These are phyloP conservation scores for Caenorhabditis briggsae DNA, from an alignment of 1,140 invertebrate species.

Conservation along the genomic window DNA sequence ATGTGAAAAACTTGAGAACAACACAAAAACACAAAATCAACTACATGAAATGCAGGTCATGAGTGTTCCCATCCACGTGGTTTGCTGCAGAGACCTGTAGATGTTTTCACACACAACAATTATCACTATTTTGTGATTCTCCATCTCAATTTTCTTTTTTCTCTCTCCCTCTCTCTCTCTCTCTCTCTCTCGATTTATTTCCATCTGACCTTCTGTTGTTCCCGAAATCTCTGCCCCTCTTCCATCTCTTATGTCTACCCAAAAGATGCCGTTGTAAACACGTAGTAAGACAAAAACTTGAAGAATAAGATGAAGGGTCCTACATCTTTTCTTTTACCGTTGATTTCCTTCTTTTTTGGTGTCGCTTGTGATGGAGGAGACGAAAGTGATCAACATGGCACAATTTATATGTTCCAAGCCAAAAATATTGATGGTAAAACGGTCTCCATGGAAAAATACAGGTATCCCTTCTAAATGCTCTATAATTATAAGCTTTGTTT, in stretches of 20 bases:
- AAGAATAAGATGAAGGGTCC: constrained; percentile 21
- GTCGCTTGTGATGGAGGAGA: background rate
- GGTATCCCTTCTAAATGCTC: background rate
- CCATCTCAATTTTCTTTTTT: background rate
- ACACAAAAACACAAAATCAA: background rate
- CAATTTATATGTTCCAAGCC: constrained; percentile 42
- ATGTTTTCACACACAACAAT: background rate
- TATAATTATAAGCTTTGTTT: constrained; percentile 9
- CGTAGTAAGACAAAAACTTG: background rate
- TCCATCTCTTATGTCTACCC: background rate
- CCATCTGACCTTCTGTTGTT: constrained; percentile 31
- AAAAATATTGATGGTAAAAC: constrained; percentile 29
- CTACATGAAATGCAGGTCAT: background rate
- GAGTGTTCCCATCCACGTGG: constrained; percentile 8
- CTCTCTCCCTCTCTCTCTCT: too few relatives aligned
- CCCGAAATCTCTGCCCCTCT: background rate
- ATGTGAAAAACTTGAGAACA: background rate
- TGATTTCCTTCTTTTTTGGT: background rate
- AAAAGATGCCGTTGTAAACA: constrained; percentile 41
- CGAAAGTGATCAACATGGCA: constrained; percentile 15
- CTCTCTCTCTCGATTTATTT: too few relatives aligned
- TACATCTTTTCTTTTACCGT: background rate
- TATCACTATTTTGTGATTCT: background rate
- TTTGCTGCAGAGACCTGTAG: background rate
- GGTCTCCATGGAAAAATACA: constrained; percentile 51